Conservation (phyloP, 1,140 invertebrate genomes). For the Planococcus citri region DNA sequence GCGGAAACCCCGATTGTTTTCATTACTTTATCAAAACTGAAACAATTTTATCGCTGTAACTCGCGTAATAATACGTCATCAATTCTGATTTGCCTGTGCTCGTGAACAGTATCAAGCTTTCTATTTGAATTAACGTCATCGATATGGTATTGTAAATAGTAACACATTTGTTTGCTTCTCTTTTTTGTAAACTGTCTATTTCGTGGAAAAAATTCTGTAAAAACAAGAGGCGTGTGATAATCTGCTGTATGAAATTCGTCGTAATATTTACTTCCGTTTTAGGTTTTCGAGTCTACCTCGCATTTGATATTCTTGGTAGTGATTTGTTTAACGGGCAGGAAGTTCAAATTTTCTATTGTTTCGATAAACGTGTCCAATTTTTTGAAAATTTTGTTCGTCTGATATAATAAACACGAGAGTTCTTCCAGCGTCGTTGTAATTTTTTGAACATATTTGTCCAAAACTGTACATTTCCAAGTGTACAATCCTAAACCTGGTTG, state of each 20-base stretch:
- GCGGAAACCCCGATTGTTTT: too few relatives aligned
- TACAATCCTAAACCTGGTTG: background rate
- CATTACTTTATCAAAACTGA: background rate
- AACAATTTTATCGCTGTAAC: background rate
- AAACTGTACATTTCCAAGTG: constrained; percentile 11
- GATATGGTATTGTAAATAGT: background rate
- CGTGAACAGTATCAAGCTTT: background rate
- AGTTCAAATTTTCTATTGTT: background rate
- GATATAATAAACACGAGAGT: background rate
- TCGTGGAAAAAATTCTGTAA: background rate
- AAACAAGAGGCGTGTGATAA: too few relatives aligned
- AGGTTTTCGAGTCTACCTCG: background rate
- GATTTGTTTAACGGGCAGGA: background rate
- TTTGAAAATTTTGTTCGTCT: background rate
- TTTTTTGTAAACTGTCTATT: background rate
- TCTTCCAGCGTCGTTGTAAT: background rate
- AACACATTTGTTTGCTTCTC: background rate
- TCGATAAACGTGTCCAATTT: background rate
- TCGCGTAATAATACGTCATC: background rate
- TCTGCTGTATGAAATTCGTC: too few relatives aligned
- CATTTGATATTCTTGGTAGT: background rate
- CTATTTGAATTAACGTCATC: background rate
- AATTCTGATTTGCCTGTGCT: background rate
- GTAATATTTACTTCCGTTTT: background rate
- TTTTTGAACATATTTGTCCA: background rate